Evolutionary conservation across 2,113 vertebrate genomes (phyloP).

Genomic region (Dasyprocta punctata): DNA sequence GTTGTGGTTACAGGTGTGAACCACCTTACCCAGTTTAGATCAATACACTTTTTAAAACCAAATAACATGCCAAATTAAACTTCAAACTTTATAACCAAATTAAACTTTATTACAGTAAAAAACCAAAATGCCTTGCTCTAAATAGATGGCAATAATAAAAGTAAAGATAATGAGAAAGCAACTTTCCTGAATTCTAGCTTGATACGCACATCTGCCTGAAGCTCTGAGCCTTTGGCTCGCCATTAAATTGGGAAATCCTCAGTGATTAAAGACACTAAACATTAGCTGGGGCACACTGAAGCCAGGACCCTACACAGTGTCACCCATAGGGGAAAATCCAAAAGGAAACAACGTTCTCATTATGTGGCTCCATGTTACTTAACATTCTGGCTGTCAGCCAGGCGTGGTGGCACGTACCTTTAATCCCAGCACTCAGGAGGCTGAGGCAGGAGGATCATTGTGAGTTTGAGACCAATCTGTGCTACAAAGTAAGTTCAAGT

Average conservation of each 20-base stretch:
- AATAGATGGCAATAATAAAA: constrained; percentile 9
- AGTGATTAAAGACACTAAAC: not conserved
- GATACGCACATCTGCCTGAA: not conserved
- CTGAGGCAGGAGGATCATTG: too few relatives aligned
- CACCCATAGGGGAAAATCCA: not conserved
- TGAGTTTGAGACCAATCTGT: too few relatives aligned
- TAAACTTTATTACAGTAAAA: constrained; percentile 53
- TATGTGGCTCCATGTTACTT: not conserved
- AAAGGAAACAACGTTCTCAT: not conserved
- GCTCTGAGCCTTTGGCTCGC: not conserved
- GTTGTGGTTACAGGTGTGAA: too few relatives aligned
- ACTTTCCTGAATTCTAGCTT: not conserved
- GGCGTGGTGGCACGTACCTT: too few relatives aligned
- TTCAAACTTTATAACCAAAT: too few relatives aligned
- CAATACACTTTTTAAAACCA: not conserved
- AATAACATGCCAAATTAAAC: too few relatives aligned
- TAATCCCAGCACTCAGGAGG: too few relatives aligned
- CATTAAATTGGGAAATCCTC: not conserved
- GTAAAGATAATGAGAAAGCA: not conserved
- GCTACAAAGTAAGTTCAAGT: too few relatives aligned
- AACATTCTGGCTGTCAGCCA: not conserved
- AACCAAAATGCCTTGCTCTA: not conserved
- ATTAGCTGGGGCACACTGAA: not conserved
- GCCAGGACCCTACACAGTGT: not conserved
- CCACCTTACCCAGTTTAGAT: not conserved